These are phyloP conservation scores for Protaetia brevitarsis DNA, from an alignment of 1,140 invertebrate genomes.

Conservation along the genomic window DNA sequence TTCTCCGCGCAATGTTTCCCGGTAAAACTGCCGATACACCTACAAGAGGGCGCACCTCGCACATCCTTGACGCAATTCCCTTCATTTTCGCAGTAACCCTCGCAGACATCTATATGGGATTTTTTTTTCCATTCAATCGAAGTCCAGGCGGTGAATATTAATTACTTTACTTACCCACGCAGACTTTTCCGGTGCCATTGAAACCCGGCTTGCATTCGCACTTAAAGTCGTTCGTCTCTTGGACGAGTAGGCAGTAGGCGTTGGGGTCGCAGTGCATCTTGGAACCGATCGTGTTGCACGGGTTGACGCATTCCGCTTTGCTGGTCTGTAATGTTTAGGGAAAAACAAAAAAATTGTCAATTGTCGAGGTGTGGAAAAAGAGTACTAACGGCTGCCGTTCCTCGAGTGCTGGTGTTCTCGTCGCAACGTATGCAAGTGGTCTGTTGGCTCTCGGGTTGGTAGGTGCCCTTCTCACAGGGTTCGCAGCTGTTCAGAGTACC, in stretches of 20 bases:
- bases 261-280: conserved; percentile 84
- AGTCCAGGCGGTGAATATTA: not conserved
- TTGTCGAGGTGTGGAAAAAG: not conserved
- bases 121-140: conserved; percentile 32
- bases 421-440: conserved; percentile 85
- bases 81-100: conserved; percentile 86
- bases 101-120: conserved; percentile 75
- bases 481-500: conserved; percentile 80
- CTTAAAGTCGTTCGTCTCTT: conserved; percentile 81
- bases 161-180: conserved; percentile 54
- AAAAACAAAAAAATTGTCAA: conserved; percentile 24
- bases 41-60: conserved; percentile 77
- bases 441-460: conserved; percentile 89
- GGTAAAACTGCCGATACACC: conserved; percentile 88
- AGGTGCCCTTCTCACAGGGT: conserved; percentile 87
- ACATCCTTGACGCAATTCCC: conserved; percentile 86
- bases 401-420: conserved; percentile 87
- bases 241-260: conserved; percentile 82
- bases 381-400: conserved; percentile 70
- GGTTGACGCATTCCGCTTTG: conserved; percentile 85
- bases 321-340: conserved; percentile 58
- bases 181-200: conserved; percentile 81
- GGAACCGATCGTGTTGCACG: conserved; percentile 81
- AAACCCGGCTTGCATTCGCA: conserved; percentile 94
- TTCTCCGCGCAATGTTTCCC: conserved; percentile 88